Evolutionary conservation across 2,797 vertebrate genomes (phyloP), one percentile per base, ranked within the genome.

Genomic region (Pogoniulus pusillus): DNA sequence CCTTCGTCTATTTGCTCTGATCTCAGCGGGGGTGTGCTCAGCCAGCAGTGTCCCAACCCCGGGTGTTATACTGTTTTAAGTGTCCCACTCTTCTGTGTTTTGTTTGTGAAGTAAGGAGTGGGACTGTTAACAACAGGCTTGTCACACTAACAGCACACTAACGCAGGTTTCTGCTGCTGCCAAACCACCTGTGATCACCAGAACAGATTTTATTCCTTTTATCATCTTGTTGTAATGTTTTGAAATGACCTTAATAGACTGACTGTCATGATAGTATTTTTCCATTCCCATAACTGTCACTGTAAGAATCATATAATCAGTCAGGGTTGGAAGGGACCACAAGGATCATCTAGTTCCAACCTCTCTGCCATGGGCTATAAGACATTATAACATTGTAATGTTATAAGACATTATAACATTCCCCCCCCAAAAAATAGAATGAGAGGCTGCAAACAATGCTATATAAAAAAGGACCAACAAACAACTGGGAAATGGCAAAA

Each of bases 241-340:
- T 89, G 82, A 93, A 88, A 86, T 96, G 92, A 95, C 62, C 77
- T 89, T 85, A 89, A 92, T 72, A 81, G 54, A 75, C 32, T 90
- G 90, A 93, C 70, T 88, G 63, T 64, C 34, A 82, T 69, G 37
- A 87, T 49, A 86, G 37, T 78, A 82, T 82, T 91, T 69, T 88
- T 75, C 82, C 93, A 86, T 91, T 92, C 75, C 57, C 41, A 47
- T 87, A 92, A 90, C 60, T 60, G 60, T 90, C 95, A 82, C 64
- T 80, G 91, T 78, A 93, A 91, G 94, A 91, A 74, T 51, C n/a
- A n/a, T n/a, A n/a, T n/a, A n/a, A n/a, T n/a, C n/a, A n/a, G n/a
- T n/a, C n/a, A n/a, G n/a, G n/a, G n/a, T n/a, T n/a, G n/a, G n/a
- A n/a, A n/a, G n/a, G n/a, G n/a, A n/a, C n/a, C n/a, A n/a, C n/a